These are phyloP conservation scores for Gortyna flavago DNA, from an alignment of 2,888 invertebrate genomes.

Conservation along the genomic window DNA sequence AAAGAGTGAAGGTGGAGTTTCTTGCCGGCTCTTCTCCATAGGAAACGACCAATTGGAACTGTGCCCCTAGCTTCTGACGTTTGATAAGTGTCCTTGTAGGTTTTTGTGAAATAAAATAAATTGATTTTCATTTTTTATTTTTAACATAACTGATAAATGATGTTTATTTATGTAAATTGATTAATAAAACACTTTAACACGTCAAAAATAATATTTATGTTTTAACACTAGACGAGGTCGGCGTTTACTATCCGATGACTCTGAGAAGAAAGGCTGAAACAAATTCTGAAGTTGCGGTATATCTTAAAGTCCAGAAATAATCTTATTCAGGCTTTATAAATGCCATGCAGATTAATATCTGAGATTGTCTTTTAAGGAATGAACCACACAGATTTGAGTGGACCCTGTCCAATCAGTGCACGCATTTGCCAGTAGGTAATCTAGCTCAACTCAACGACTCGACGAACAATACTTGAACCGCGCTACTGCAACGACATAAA, in stretches of 20 bases:
- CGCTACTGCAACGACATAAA: background rate
- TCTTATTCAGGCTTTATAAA: no score
- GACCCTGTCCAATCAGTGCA: background rate
- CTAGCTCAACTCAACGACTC: background rate
- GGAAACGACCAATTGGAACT: no score
- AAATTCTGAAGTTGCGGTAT: background rate
- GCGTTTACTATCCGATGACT: background rate
- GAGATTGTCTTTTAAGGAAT: background rate
- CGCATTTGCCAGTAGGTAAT: background rate
- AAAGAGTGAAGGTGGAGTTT: no score
- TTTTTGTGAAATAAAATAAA: background rate
- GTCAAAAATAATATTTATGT: background rate
- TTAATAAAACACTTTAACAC: background rate
- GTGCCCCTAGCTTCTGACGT: background rate
- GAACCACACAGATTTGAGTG: background rate
- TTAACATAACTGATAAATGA: background rate
- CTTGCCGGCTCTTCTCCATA: no score
- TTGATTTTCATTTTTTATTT: background rate
- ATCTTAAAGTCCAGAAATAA: background rate
- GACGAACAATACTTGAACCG: background rate
- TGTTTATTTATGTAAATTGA: background rate
- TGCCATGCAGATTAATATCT: background rate
- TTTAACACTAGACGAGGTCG: background rate
- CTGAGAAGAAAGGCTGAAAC: background rate
- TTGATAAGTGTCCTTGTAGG: background rate